A percentile compares a stretch with the other conserved stretches of the same genome.
Evolutionary conservation across 2,797 vertebrate genomes (phyloP).

Genomic region (Pseudopleuronectes americanus): DNA sequence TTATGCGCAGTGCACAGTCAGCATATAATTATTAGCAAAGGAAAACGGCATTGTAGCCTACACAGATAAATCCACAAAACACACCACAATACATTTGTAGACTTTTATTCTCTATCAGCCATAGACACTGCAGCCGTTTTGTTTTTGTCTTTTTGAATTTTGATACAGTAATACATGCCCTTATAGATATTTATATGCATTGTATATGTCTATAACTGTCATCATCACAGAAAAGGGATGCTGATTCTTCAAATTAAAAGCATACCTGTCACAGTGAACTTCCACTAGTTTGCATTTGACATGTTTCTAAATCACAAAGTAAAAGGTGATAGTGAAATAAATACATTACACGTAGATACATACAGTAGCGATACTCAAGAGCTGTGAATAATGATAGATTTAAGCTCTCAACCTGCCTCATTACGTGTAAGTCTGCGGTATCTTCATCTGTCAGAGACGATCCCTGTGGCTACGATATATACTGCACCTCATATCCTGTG

Average conservation of each 20-base stretch:
- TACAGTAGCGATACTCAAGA: slow-evolving; percentile 66
- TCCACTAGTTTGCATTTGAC: slow-evolving; percentile 83
- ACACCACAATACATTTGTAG: slow-evolving; percentile 85
- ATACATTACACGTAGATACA: slow-evolving; percentile 73
- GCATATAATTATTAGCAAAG: too few relatives aligned
- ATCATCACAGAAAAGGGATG: slow-evolving; percentile 97
- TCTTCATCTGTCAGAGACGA: slow-evolving; percentile 27
- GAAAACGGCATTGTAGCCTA: too few relatives aligned
- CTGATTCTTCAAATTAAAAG: slow-evolving; percentile 92
- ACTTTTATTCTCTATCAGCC: slow-evolving; percentile 97
- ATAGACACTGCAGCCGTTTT: slow-evolving; percentile 94
- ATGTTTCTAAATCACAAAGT: slow-evolving; percentile 74
- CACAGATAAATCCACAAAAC: neutral
- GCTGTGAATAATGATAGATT: slow-evolving; percentile 63
- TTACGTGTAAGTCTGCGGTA: slow-evolving; percentile 31
- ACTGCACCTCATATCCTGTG: slow-evolving; percentile 54
- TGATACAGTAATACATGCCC: slow-evolving; percentile 99
- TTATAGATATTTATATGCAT: slow-evolving; percentile 91
- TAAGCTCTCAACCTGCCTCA: slow-evolving; percentile 52
- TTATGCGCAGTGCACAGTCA: neutral
- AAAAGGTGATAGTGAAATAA: slow-evolving; percentile 77
- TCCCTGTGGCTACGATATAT: slow-evolving; percentile 37
- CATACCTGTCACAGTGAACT: slow-evolving; percentile 96
- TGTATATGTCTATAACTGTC: slow-evolving; percentile 87
- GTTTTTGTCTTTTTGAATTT: slow-evolving; percentile 86